phyloP scores from a whole-genome alignment of 1,140 invertebrate species.

The Cyclina sinensis region DNA sequence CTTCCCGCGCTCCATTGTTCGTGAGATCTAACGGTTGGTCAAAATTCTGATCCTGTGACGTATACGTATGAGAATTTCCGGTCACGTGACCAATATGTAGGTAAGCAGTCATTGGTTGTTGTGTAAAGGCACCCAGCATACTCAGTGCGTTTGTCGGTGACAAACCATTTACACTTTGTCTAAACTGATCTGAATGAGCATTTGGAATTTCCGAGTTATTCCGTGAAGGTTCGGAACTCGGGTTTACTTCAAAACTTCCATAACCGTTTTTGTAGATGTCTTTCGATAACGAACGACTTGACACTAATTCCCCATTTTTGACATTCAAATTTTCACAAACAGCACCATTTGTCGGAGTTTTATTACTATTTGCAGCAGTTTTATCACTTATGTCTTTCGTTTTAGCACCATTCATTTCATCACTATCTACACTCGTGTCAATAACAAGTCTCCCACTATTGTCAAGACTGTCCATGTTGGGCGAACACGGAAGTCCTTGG shows the following conservation, averaged over 20 bases:
- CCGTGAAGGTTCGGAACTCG: background rate
- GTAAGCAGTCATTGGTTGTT: conserved; percentile 24
- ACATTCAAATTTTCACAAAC: conserved; percentile 25
- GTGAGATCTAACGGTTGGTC: conserved; percentile 62
- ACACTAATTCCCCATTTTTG: conserved; percentile 8
- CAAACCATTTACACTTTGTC: conserved; percentile 1
- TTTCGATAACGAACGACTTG: conserved; percentile 26
- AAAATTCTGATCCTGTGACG: conserved; percentile 34
- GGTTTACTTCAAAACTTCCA: background rate
- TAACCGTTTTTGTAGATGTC: conserved; percentile 13
- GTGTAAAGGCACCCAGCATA: conserved; percentile 28
- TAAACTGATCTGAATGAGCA: conserved; percentile 18
- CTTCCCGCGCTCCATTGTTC: conserved; percentile 23
- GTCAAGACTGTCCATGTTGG: conserved; percentile 44
- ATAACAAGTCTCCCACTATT: conserved; percentile 34
- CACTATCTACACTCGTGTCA: conserved; percentile 23
- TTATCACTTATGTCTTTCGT: conserved; percentile 29
- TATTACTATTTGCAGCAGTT: background rate
- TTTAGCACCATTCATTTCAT: conserved; percentile 14
- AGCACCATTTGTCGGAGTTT: conserved; percentile 20
- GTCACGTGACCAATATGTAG: conserved; percentile 50
- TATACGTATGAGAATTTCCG: background rate
- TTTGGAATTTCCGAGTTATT: conserved; percentile 36
- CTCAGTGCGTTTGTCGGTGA: conserved; percentile 13
- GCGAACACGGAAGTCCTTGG: conserved; percentile 59